These are phyloP conservation scores for Apus apus DNA, from an alignment of 2,113 vertebrate genomes.

Conservation along the genomic window DNA sequence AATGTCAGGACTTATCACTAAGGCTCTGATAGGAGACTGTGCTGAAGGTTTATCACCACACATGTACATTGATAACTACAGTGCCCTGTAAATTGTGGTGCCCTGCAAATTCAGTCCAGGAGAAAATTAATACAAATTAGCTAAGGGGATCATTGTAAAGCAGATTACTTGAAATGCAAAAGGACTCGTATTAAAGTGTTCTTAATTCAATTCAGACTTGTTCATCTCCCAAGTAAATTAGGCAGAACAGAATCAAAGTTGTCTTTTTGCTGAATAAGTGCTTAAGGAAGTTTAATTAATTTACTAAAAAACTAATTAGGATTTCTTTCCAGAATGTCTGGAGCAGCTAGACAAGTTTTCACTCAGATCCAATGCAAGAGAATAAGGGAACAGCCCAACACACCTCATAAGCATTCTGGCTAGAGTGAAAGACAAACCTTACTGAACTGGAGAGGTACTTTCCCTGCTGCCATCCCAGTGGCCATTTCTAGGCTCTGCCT, in stretches of 20 bases:
- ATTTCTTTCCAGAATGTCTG: not conserved
- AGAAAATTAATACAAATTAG: constrained; percentile 48
- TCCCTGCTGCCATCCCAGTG: not conserved
- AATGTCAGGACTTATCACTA: not conserved
- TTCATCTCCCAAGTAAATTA: constrained; percentile 41
- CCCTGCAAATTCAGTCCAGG: not conserved
- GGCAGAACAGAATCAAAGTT: constrained; percentile 27
- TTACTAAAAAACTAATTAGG: constrained; percentile 5
- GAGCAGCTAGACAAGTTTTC: not conserved
- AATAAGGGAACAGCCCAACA: not conserved
- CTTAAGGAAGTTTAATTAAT: constrained; percentile 28
- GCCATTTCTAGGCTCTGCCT: not conserved
- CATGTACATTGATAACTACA: not conserved
- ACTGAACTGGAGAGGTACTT: not conserved
- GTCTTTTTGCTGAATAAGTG: not conserved
- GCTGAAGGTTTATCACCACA: not conserved
- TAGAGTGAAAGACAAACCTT: not conserved
- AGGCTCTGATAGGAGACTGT: not conserved
- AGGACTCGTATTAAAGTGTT: not conserved
- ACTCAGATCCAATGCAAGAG: not conserved
- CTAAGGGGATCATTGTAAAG: constrained; percentile 38
- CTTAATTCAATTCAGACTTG: constrained; percentile 37
- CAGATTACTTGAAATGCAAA: not conserved
- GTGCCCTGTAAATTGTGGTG: not conserved
- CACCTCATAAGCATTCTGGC: not conserved